Evolutionary conservation across 2,888 invertebrate genomes (phyloP).

Genomic region (Lycophotia porphyrea): DNA sequence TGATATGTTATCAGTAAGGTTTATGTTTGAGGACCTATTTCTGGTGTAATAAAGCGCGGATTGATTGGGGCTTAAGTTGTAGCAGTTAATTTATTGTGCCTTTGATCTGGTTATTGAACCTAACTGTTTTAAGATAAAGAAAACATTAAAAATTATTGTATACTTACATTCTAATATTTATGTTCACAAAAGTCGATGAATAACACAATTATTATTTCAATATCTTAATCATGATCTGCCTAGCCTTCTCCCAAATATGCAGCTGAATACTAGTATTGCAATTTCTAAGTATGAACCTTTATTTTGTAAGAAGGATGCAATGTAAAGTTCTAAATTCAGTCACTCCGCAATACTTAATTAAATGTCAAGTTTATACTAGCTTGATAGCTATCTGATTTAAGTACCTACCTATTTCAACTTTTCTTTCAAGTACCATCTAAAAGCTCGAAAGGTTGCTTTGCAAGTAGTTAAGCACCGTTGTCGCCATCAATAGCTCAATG

Average conservation of each 20-base stretch:
- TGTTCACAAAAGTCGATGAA: not conserved
- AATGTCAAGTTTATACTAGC: not conserved
- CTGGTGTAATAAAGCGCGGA: slow-evolving; percentile 4
- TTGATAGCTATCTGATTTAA: not conserved
- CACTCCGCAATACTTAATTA: not conserved
- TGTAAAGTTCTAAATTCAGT: not conserved
- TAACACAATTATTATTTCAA: not conserved
- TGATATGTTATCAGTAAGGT: slow-evolving; percentile 39
- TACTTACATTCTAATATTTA: not conserved
- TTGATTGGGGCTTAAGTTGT: slow-evolving; percentile 9
- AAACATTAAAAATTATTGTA: not conserved
- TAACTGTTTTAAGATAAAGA: not conserved
- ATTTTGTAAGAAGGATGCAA: not conserved
- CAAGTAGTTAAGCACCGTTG: not conserved
- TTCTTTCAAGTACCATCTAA: not conserved
- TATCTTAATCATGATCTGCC: no score
- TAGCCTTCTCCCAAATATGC: no score
- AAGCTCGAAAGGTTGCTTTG: not conserved
- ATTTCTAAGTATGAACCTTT: not conserved
- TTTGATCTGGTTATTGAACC: not conserved
- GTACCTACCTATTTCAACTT: not conserved
- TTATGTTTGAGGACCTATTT: slow-evolving; percentile 34
- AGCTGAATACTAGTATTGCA: no score
- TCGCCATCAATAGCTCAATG: not conserved
- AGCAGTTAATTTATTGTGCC: not conserved